Conservation (phyloP, 23 tunicate genomes). For the Halocynthia aurantium region DNA sequence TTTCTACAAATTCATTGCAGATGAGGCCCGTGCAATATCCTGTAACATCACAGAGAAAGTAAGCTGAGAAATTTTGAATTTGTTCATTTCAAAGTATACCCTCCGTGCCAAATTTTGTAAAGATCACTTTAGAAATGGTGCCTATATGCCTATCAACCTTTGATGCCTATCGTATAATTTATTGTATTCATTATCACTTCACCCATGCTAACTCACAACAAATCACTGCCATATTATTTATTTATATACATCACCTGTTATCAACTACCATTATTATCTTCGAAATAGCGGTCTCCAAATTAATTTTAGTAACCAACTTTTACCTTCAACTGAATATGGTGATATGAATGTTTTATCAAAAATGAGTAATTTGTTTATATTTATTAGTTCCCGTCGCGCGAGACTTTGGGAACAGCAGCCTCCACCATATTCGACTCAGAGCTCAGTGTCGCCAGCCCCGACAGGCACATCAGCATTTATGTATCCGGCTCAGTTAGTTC, state of each 20-base stretch:
- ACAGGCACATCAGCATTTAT: slow-evolving; percentile 10
- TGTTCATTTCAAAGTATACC: no score
- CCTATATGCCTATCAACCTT: no score
- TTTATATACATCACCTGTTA: no score
- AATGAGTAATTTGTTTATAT: background rate
- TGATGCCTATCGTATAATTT: background rate
- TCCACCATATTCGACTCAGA: slow-evolving; percentile 68
- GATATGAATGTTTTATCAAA: no score
- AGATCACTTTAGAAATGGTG: no score
- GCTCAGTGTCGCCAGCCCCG: slow-evolving; percentile 16
- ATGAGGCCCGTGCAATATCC: slow-evolving; percentile 5
- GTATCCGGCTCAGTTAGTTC: slow-evolving; percentile 10
- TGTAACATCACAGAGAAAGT: slow-evolving; percentile 21
- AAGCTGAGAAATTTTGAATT: background rate
- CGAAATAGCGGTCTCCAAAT: background rate
- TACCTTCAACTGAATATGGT: no score
- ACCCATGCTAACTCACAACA: background rate
- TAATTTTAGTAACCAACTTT: background rate
- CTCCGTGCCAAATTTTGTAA: no score
- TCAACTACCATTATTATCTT: background rate
- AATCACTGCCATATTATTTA: background rate
- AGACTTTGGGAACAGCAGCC: slow-evolving; percentile 46
- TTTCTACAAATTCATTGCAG: background rate
- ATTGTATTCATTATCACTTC: background rate
- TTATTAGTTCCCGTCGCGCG: slow-evolving; percentile 12